Base-by-base conservation (phyloP, 1,140 invertebrate species). In the Scylla paramamosain region DNA sequence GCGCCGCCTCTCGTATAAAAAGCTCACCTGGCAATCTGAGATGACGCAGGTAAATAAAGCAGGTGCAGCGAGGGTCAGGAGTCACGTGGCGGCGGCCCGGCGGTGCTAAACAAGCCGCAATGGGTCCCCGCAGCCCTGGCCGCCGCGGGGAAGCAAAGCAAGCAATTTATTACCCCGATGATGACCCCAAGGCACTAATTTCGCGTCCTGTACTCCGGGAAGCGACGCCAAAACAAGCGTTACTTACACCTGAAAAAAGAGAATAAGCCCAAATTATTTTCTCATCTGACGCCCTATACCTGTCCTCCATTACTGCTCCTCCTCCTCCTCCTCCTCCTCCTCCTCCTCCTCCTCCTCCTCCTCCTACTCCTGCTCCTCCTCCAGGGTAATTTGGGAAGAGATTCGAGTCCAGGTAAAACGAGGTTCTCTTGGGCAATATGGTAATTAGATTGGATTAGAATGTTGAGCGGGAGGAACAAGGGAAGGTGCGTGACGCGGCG, bases 401-500 rank as follows among this genome's bases (percentile, higher is more conserved):
- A 77, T 77, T 77, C 67, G 20, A 77, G 67, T 77, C 67, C 10
- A n/a, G 67, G 67, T n/a, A 0, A 77, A 77, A 77, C 67, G 67
- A 77, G 67, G 67, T 77, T 77, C 67, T 77, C 67, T n/a, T n/a
- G 25, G 67, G 67, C 67, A 77, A 77, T 77, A 77, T 77, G 67
- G 67, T 77, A 77, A 77, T 77, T 77, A 77, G 67, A 77, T 77
- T 77, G 67, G 67, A 77, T 77, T 77, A 77, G 67, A 77, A 77
- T 77, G 67, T 77, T 77, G 20, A 77, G 67, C 20, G 67, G 67
- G 25, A 77, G 67, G 25, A 77, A n/a, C 67, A 25, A n/a, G 67
- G 25, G 16, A n/a, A 20, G 6, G 67, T 77, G 67, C 67, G 67
- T 77, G 67, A 77, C 67, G n/a, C 67, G 16, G n/a, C 20, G 67